phyloP scores from a whole-genome alignment of 2,888 invertebrate species.

The Thera obeliscata region DNA sequence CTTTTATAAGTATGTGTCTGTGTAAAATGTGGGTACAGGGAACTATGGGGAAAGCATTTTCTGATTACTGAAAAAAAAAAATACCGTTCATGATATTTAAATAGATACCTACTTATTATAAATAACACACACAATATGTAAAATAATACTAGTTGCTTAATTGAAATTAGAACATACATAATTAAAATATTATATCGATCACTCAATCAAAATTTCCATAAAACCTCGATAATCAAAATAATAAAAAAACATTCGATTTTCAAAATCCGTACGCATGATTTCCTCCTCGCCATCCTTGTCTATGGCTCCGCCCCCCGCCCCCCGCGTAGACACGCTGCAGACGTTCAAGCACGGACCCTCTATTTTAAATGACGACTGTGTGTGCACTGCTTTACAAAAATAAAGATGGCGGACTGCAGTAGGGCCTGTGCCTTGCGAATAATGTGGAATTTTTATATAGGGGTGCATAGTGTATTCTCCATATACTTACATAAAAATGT shows the following conservation, averaged over 20 bases:
- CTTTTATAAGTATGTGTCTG: no score
- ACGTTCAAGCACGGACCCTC: constrained; percentile 51
- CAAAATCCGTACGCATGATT: constrained; percentile 54
- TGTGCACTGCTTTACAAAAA: constrained; percentile 75
- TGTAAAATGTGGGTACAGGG: no score
- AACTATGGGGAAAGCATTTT: no score
- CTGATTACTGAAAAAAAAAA: no score
- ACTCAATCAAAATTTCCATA: not conserved
- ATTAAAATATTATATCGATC: not conserved
- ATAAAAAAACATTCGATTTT: constrained; percentile 26
- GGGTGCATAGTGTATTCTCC: constrained; percentile 33
- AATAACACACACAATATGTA: no score
- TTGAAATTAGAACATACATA: no score
- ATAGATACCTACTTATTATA: no score
- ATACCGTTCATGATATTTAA: no score
- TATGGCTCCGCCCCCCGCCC: constrained; percentile 65
- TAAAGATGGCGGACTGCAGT: constrained; percentile 77
- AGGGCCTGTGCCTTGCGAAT: constrained; percentile 36
- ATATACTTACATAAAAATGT: not conserved
- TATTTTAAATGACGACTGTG: constrained; percentile 61
- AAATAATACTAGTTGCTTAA: no score
- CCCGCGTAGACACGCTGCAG: constrained; percentile 54
- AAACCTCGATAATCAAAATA: constrained; percentile 10
- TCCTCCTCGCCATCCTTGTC: constrained; percentile 63
- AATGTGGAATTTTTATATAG: constrained; percentile 38